Percentiles rank a stretch among this genome's conserved stretches.
phyloP scores from a whole-genome alignment of 2,797 vertebrate species.

The Helostoma temminkii region DNA sequence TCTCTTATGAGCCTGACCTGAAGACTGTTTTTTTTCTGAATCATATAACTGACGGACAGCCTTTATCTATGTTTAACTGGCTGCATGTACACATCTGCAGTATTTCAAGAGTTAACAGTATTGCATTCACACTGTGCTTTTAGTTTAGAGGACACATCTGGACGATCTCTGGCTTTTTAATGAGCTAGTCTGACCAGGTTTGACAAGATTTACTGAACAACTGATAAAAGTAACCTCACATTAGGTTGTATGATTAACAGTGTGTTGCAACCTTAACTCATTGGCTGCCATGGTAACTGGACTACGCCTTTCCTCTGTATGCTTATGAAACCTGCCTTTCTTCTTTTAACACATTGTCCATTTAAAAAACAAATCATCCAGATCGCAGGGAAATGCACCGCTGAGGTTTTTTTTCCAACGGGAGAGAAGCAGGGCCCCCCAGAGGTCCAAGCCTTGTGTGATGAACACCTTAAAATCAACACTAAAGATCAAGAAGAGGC shows the following conservation, averaged over 20 bases:
- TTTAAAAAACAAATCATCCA: conserved; percentile 29
- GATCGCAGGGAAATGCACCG: conserved; percentile 80
- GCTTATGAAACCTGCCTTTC: too few species aligned
- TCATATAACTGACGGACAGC: too few species aligned
- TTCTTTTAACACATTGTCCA: neutral
- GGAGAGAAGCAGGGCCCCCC: conserved; percentile 71
- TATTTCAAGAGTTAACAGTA: neutral
- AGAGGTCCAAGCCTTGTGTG: conserved; percentile 84
- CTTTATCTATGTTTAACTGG: neutral
- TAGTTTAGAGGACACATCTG: conserved; percentile 14
- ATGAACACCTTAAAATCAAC: conserved; percentile 81
- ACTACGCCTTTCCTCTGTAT: conserved; percentile 50
- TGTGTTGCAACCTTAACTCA: conserved; percentile 34
- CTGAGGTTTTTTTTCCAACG: conserved; percentile 87
- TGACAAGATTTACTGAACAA: conserved; percentile 15
- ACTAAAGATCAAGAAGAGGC: conserved; percentile 82
- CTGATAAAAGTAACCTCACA: conserved; percentile 15
- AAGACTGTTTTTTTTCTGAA: too few species aligned
- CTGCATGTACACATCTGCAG: neutral
- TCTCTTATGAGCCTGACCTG: neutral
- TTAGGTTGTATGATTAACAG: conserved; percentile 8
- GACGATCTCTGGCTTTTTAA: conserved; percentile 8
- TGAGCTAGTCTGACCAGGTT: conserved; percentile 28
- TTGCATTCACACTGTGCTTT: neutral
- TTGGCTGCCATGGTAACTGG: conserved; percentile 16